Conservation (phyloP, 2,113 vertebrate species). For the Tupaia chinensis region DNA sequence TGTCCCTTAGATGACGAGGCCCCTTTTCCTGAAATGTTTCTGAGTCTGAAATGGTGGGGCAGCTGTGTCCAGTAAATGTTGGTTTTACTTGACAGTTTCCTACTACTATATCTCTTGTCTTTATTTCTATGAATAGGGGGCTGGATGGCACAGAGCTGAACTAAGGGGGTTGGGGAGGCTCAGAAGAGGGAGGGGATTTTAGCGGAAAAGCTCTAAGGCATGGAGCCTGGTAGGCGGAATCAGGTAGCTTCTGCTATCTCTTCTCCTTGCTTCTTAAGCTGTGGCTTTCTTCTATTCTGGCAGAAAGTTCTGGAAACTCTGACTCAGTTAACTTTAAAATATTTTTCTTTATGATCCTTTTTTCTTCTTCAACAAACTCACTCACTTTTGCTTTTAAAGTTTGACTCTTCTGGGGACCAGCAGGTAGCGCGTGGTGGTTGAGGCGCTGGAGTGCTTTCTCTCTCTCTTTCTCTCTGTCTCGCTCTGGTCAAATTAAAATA, state of each 20-base stretch:
- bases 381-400: conserved; percentile 25
- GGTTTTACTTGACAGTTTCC: conserved; percentile 3
- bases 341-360: conserved; percentile 12
- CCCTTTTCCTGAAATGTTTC: not conserved
- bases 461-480: no score
- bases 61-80: not conserved
- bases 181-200: conserved; percentile 16
- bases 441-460: no score
- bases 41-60: not conserved
- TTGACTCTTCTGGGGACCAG: not conserved
- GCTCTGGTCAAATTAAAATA: no score
- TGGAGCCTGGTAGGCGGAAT: not conserved
- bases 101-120: not conserved
- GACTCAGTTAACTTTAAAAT: conserved; percentile 37
- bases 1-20: not conserved
- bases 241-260: not conserved
- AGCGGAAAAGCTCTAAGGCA: not conserved
- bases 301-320: conserved; percentile 73
- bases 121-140: not conserved
- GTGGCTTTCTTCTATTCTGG: conserved; percentile 21
- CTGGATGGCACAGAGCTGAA: not conserved
- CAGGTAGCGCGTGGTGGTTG: no score
- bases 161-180: not conserved
- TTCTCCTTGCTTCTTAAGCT: conserved; percentile 18
- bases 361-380: conserved; percentile 8